phyloP scores from a whole-genome alignment of 2,113 vertebrate genomes.

The Malurus cyaneus region DNA sequence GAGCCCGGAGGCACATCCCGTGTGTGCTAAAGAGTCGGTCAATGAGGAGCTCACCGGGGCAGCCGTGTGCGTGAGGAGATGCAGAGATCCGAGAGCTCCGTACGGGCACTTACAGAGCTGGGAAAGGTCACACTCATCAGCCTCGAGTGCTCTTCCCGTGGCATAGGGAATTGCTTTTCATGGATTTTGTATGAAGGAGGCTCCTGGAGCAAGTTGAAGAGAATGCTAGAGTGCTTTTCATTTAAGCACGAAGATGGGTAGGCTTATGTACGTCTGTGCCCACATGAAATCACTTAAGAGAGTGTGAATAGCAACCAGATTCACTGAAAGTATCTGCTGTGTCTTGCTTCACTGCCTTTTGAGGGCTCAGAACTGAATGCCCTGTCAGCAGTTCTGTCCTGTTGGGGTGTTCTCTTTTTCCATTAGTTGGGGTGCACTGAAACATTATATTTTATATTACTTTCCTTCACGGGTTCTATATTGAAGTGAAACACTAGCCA shows the following conservation, averaged over 20 bases:
- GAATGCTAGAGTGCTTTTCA: neutral
- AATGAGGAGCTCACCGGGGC: neutral
- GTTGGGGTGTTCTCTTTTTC: neutral
- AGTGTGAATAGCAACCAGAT: neutral
- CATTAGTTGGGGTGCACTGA: neutral
- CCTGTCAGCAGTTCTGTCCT: rapidly evolving
- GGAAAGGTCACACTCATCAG: neutral
- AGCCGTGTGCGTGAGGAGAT: neutral
- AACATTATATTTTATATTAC: neutral
- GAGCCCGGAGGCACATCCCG: neutral
- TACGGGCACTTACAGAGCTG: too few species aligned
- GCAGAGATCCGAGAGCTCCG: neutral
- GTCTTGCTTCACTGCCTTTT: neutral
- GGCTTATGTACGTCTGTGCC: neutral
- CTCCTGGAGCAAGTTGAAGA: neutral
- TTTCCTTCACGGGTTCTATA: neutral
- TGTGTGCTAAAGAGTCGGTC: neutral
- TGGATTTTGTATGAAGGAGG: neutral
- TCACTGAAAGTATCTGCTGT: neutral
- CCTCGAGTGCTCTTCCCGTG: rapidly evolving
- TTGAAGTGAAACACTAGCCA: neutral
- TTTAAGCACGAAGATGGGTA: neutral
- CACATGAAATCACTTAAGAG: neutral
- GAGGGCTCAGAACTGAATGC: neutral
- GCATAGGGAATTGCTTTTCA: neutral